Evolutionary conservation across 2,113 vertebrate species (phyloP), one percentile per base, ranked within the genome.

Genomic region (Ceyx melanurus): DNA sequence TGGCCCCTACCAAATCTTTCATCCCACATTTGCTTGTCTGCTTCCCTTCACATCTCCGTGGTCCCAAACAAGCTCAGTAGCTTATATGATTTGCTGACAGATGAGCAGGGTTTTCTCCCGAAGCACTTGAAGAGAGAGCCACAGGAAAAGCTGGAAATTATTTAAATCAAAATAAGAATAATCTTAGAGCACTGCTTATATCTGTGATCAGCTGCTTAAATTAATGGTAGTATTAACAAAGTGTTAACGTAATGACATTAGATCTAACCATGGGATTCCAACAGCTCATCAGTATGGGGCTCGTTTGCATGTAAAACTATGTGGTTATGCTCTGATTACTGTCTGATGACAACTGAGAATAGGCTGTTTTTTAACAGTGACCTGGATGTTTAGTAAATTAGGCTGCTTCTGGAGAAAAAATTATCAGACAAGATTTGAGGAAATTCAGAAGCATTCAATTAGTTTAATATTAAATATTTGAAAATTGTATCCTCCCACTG

Each of bases 251-350:
- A 87, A 85, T 80, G 79, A 80, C 89, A 91, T 93, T 33, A 77
- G 92, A 79, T 6, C 66, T 83, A 93, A 60, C 81, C 23, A 12
- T 60, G 78, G 75, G 74, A 89, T 92, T 89, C 92, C 56, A 77
- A 2, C 67, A 87, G 67, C 89, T 95, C 84, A 71, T 71, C 87
- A 64, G 51, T 67, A 14, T 74, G 74, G 65, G 78, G n/a, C 68
- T 93, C 10, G 23, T 91, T 92, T 80, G 78, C 82, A 70, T 89
- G 67, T 90, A 56, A 67, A 82, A 80, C 89, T 82, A 0, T 58
- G 75, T 89, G 89, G 84, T 94, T 93, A 70, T 87, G 92, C 84
- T 92, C 92, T 94, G 92, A 88, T 85, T 94, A 87, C 84, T 3
- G 3, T 84, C 57, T 70, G 75, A 58, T 91, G 91, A 77, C 89